phyloP scores from a whole-genome alignment of 2,797 vertebrate genomes.

The Poliocrania exsul region DNA sequence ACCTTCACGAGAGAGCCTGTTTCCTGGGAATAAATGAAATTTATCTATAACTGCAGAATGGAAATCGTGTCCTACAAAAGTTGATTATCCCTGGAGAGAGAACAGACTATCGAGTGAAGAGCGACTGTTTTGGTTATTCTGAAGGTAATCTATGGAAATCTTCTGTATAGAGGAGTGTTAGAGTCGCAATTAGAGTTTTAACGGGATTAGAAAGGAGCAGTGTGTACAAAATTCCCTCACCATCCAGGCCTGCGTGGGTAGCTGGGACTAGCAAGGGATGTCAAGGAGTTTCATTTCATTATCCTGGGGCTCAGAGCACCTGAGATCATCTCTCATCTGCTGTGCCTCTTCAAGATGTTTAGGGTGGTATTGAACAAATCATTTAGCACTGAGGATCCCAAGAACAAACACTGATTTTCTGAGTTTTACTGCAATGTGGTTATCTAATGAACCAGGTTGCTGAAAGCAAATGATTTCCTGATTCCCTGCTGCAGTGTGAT shows the following conservation, averaged over 20 bases:
- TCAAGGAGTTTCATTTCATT: background rate
- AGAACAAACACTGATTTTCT: background rate
- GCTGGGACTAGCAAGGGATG: background rate
- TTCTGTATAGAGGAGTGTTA: background rate
- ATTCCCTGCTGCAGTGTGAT: background rate
- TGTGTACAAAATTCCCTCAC: background rate
- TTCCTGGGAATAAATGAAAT: background rate
- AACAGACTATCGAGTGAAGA: background rate
- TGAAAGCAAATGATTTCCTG: background rate
- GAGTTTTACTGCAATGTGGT: background rate
- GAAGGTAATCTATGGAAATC: background rate
- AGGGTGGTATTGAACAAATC: background rate
- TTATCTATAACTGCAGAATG: background rate
- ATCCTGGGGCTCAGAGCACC: background rate
- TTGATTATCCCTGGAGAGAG: background rate
- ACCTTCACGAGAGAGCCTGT: background rate
- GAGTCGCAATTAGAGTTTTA: background rate
- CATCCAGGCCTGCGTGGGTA: background rate
- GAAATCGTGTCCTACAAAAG: background rate
- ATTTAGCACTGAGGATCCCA: background rate
- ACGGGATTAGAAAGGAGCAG: background rate
- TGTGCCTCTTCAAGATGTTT: background rate
- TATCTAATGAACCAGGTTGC: background rate
- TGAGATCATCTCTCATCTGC: background rate
- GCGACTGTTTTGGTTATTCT: background rate